A percentile compares a stretch with the other conserved stretches of the same genome.
These are phyloP conservation scores for Antheraea pernyi DNA, from an alignment of 1,140 invertebrate genomes.

Conservation along the genomic window DNA sequence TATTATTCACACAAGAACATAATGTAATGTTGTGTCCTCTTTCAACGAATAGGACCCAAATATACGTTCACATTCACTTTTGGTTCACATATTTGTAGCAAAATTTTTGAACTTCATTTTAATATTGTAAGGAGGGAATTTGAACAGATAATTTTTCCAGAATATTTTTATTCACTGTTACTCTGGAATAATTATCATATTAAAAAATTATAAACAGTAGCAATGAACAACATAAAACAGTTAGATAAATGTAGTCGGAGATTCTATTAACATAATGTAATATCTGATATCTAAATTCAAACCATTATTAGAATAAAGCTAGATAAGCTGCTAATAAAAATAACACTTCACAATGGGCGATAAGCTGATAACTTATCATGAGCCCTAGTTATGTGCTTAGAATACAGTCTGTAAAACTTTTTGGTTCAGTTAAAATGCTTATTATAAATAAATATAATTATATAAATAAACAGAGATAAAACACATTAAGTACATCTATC, in stretches of 20 bases:
- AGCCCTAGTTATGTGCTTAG: neutral
- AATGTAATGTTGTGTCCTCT: neutral
- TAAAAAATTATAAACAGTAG: too few species aligned
- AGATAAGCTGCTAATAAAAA: constrained; percentile 1
- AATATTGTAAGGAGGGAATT: too few species aligned
- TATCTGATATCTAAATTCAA: neutral
- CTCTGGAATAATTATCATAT: too few species aligned
- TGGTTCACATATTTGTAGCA: too few species aligned
- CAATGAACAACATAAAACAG: neutral
- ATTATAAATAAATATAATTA: too few species aligned
- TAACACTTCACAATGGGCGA: constrained; percentile 8
- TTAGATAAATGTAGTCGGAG: neutral
- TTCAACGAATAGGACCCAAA: neutral
- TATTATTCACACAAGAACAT: neutral
- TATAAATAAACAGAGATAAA: too few species aligned
- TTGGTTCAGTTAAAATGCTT: neutral
- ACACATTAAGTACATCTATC: too few species aligned
- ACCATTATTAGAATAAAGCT: neutral
- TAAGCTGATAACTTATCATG: constrained; percentile 9
- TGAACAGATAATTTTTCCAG: too few species aligned
- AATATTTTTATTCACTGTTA: too few species aligned
- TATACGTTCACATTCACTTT: too few species aligned
- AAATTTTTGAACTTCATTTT: too few species aligned
- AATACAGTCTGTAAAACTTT: neutral
- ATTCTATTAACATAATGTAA: neutral